Conservation (phyloP, 35 echinoderm and acorn worm genomes). For the Apostichopus californicus region DNA sequence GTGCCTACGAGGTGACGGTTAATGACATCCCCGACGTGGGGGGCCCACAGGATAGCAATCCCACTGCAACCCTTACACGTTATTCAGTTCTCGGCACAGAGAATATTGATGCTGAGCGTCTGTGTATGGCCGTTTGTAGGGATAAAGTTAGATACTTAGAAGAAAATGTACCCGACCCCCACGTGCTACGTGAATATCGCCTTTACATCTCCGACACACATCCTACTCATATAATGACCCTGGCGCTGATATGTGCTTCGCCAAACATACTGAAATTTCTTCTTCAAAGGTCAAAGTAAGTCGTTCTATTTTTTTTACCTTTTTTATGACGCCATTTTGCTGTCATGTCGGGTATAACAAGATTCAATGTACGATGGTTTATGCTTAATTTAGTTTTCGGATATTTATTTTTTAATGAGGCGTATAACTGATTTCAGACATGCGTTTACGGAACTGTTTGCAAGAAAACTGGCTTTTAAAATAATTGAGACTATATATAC, state of each 20-base stretch:
- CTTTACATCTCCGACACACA: conserved; percentile 23
- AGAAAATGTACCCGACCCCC: conserved; percentile 7
- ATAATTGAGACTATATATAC: too few species aligned
- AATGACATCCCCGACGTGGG: neutral
- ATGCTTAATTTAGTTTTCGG: neutral
- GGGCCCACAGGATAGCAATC: neutral
- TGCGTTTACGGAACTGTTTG: neutral
- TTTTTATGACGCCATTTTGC: neutral
- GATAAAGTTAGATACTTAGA: conserved; percentile 42
- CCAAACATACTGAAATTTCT: conserved; percentile 49
- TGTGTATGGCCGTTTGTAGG: conserved; percentile 40
- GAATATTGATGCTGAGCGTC: neutral
- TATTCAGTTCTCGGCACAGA: neutral
- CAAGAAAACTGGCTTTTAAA: too few species aligned
- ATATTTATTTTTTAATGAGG: neutral
- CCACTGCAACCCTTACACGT: neutral
- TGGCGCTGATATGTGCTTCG: conserved; percentile 34
- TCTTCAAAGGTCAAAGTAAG: conserved; percentile 49
- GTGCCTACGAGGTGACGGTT: neutral
- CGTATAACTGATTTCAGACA: neutral
- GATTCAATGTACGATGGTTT: too few species aligned
- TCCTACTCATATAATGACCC: conserved; percentile 33
- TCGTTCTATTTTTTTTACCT: neutral
- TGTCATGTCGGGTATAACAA: too few species aligned
- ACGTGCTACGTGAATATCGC: neutral